phyloP scores from a whole-genome alignment of 2,888 invertebrate genomes.

The Melanchra persicariae region DNA sequence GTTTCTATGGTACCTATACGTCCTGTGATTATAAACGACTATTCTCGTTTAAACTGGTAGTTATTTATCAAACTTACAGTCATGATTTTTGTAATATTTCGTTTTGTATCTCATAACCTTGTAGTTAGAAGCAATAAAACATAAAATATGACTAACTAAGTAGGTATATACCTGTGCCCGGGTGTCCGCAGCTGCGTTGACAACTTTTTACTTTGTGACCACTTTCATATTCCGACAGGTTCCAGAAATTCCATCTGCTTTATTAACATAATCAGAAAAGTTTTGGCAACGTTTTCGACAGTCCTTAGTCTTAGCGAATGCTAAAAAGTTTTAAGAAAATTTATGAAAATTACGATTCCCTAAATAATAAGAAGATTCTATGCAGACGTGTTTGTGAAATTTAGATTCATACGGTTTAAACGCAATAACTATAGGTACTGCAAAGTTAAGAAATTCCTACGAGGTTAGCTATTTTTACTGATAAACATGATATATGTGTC shows the following conservation, averaged over 20 bases:
- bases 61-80: not conserved
- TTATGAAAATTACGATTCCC: conserved; percentile 24
- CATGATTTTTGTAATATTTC: not conserved
- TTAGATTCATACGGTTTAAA: not conserved
- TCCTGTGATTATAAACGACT: conserved; percentile 2
- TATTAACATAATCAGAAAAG: conserved; percentile 62
- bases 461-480: too few species aligned
- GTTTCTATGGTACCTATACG: conserved; percentile 47
- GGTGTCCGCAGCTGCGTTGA: conserved; percentile 32
- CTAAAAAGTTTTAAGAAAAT: conserved; percentile 43
- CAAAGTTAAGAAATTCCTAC: not conserved
- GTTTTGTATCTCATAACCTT: conserved; percentile 12
- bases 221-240: conserved; percentile 44
- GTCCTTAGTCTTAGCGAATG: conserved; percentile 22
- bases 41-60: not conserved
- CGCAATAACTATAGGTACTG: not conserved
- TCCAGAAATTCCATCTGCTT: conserved; percentile 25
- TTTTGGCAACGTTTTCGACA: conserved; percentile 41
- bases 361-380: conserved; percentile 20
- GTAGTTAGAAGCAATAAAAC: conserved; percentile 17
- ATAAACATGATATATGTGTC: not conserved
- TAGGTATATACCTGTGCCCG: conserved; percentile 21
- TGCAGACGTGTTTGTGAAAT: conserved; percentile 30
- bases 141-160: conserved; percentile 32
- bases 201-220: conserved; percentile 54